Base-by-base conservation (phyloP, 2,797 vertebrate species). In the Anisognathus igniventris region DNA sequence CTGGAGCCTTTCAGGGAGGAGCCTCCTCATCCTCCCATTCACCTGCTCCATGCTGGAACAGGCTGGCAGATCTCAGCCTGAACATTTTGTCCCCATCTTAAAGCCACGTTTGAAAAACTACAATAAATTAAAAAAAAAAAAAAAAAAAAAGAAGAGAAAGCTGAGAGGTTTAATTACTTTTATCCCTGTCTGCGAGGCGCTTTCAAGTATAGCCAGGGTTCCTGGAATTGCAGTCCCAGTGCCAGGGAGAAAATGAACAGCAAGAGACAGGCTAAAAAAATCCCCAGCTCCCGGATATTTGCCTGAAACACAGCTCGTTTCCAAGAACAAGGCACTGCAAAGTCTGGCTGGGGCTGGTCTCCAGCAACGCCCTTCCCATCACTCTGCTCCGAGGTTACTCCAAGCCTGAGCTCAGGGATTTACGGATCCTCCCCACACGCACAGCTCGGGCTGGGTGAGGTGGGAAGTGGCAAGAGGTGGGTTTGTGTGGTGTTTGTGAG, bases 231-330 rank as follows among this genome's bases (percentile, higher is more conserved):
- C 65, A 81, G 76, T 66, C 44, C 50, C 47, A 14, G 57, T 84
- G 79, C 88, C 83, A 95, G 93, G 81, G 86, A 94, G 72, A 92
- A 91, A 94, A 93, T 42, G 53, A 95, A 89, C 92, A 87, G 70
- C 83, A 79, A 93, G 71, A 85, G 30, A 75, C 37, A 20, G 50
- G 88, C 66, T 86, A 77, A 92, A 86, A 64, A 82, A 88, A 65
- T 58, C 45, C 48, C 48, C 6, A 0, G 22, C 48, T 95, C 70
- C 48, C 61, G 2, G 80, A 76, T 73, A 67, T 62, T 78, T 90
- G 83, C 82, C 89, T 86, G 88, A 78, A 85, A 37, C 71, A 25
- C 39, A 64, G 53, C 71, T 70, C 4, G 0, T 35, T 92, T 95
- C 90, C 88, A 92, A 53, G 92, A 94, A 51, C 1, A 0, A 58